phyloP scores from a whole-genome alignment of 2,888 invertebrate species.

The Osmoderma eremita region DNA sequence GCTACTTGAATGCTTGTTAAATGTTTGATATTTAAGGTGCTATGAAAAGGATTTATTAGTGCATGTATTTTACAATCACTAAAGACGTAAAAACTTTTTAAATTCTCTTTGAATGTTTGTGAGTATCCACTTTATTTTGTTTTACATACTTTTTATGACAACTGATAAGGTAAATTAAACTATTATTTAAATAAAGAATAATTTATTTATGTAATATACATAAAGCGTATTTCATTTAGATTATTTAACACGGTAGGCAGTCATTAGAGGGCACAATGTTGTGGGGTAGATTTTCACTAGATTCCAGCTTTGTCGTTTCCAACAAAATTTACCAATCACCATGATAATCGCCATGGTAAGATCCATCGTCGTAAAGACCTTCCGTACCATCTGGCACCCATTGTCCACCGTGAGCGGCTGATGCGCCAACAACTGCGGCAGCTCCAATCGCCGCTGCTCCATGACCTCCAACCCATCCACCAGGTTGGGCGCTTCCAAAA shows the following conservation, averaged over 20 bases:
- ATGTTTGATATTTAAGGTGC: too few relatives aligned
- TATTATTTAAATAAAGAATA: constrained; percentile 15
- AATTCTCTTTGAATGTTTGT: too few relatives aligned
- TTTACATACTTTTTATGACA: too few relatives aligned
- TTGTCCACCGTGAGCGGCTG: constrained; percentile 49
- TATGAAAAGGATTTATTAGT: too few relatives aligned
- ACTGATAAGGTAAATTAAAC: too few relatives aligned
- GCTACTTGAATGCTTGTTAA: too few relatives aligned
- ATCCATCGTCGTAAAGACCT: constrained; percentile 55
- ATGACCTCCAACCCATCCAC: constrained; percentile 42
- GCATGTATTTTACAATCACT: too few relatives aligned
- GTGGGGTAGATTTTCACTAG: constrained; percentile 20
- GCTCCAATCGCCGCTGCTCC: constrained; percentile 41
- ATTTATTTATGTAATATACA: constrained; percentile 33
- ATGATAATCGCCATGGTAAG: constrained; percentile 49
- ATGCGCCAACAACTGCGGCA: constrained; percentile 11
- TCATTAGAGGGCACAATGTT: constrained; percentile 7
- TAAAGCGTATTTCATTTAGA: constrained; percentile 21
- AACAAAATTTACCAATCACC: constrained; percentile 9
- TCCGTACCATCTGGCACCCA: constrained; percentile 52
- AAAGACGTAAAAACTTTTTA: too few relatives aligned
- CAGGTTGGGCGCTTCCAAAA: constrained; percentile 25
- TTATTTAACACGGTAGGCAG: background rate
- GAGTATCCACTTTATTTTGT: too few relatives aligned
- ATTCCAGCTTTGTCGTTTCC: constrained; percentile 5